These are phyloP conservation scores for Agonopterix alstromeriana DNA, from an alignment of 2,888 invertebrate species.

Conservation along the genomic window DNA sequence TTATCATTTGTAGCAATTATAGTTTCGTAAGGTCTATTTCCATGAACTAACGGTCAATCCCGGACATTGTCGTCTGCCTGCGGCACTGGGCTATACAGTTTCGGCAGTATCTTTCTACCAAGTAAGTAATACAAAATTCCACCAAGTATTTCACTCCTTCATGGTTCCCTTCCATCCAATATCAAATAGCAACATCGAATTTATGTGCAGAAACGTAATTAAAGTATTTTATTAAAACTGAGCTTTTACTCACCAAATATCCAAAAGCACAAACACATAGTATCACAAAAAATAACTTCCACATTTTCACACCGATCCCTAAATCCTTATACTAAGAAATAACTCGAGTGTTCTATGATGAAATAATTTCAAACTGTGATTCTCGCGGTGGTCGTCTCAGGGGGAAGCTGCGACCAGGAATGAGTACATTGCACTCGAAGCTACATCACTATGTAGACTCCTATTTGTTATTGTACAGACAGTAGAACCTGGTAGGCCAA, in stretches of 20 bases:
- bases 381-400: slow-evolving; percentile 20
- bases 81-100: too few species aligned
- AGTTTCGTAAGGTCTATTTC: too few species aligned
- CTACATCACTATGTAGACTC: slow-evolving; percentile 23
- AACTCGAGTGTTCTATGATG: not conserved
- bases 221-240: too few species aligned
- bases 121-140: too few species aligned
- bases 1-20: too few species aligned
- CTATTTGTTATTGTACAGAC: slow-evolving; percentile 11
- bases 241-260: slow-evolving; percentile 3
- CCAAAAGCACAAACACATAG: slow-evolving; percentile 1
- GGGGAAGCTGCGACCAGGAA: slow-evolving; percentile 38
- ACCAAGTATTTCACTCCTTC: too few species aligned
- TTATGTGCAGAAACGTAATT: too few species aligned
- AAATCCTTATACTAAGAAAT: not conserved
- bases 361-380: slow-evolving; percentile 4
- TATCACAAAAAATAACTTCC: slow-evolving; percentile 4
- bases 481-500: not conserved
- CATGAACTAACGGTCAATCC: too few species aligned
- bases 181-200: too few species aligned
- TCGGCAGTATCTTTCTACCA: too few species aligned
- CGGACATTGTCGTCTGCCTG: too few species aligned
- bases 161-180: too few species aligned
- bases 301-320: slow-evolving; percentile 1
- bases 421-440: slow-evolving; percentile 49